These are phyloP conservation scores for Coelopa pilipes DNA, from an alignment of 2,888 invertebrate species.

Conservation along the genomic window DNA sequence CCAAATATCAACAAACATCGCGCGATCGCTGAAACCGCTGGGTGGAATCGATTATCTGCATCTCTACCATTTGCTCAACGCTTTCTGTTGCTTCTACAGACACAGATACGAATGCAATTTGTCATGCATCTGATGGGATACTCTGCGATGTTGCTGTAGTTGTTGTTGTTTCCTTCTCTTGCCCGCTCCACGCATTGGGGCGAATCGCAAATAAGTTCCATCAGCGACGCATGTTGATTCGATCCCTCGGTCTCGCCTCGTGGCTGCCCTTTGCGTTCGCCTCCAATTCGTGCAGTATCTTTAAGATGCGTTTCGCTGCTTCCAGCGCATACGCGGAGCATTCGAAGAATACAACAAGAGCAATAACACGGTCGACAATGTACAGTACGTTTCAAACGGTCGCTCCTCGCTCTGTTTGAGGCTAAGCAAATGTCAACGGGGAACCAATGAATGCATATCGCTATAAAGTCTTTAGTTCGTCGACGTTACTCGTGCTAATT, in stretches of 20 bases:
- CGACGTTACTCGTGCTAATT: not conserved
- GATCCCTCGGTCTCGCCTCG: not conserved
- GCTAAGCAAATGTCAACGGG: slow-evolving; percentile 8
- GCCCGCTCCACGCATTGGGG: not conserved
- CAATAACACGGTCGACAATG: not conserved
- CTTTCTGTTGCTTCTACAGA: slow-evolving; percentile 12
- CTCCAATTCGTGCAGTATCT: not conserved
- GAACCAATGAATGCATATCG: not conserved
- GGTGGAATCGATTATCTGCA: slow-evolving; percentile 21
- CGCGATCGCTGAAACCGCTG: not conserved
- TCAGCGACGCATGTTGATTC: not conserved
- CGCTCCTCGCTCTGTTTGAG: slow-evolving; percentile 16
- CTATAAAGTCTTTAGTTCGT: too few species aligned
- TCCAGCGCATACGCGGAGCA: too few species aligned
- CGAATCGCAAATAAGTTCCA: not conserved
- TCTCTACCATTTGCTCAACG: not conserved
- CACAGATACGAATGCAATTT: slow-evolving; percentile 16
- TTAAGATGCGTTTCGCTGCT: too few species aligned
- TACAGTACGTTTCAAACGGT: slow-evolving; percentile 25
- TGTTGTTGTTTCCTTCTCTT: not conserved
- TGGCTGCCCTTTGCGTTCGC: not conserved
- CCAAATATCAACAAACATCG: slow-evolving; percentile 4
- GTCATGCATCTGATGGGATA: slow-evolving; percentile 11
- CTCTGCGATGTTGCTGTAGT: not conserved
- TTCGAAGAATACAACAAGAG: too few species aligned